Evolutionary conservation across 2,888 invertebrate genomes (phyloP).

Genomic region (Eristalis arbustorum): DNA sequence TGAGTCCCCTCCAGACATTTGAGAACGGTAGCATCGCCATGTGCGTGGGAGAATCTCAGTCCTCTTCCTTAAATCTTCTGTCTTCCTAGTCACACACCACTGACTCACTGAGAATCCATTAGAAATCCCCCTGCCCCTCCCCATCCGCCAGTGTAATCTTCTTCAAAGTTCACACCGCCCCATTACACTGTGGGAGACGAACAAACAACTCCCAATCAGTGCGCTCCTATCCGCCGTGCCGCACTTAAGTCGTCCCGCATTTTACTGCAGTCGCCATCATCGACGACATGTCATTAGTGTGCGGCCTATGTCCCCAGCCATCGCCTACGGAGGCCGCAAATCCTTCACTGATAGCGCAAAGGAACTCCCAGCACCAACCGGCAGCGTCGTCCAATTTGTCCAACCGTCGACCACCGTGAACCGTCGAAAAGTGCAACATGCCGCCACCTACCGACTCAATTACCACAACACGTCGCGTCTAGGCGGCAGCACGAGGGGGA

Average conservation of each 20-base stretch:
- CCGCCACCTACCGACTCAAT: constrained; percentile 70
- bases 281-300: constrained; percentile 62
- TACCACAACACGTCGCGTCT: constrained; percentile 53
- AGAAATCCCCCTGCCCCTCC: background rate
- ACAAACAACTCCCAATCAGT: constrained; percentile 63
- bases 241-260: constrained; percentile 64
- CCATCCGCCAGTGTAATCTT: constrained; percentile 3
- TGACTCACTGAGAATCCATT: background rate
- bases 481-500: background rate
- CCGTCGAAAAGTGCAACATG: constrained; percentile 61
- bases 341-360: constrained; percentile 64
- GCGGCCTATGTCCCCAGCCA: background rate
- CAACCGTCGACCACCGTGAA: constrained; percentile 61
- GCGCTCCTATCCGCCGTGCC: constrained; percentile 44
- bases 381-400: constrained; percentile 54
- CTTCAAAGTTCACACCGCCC: constrained; percentile 22
- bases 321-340: constrained; percentile 41
- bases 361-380: constrained; percentile 8
- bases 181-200: constrained; percentile 34
- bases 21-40: no score
- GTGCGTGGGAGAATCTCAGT: no score
- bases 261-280: constrained; percentile 61
- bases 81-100: background rate
- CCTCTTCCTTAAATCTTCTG: background rate
- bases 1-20: no score